Conservation (phyloP, 1,140 invertebrate genomes). For the Anoplophora glabripennis region DNA sequence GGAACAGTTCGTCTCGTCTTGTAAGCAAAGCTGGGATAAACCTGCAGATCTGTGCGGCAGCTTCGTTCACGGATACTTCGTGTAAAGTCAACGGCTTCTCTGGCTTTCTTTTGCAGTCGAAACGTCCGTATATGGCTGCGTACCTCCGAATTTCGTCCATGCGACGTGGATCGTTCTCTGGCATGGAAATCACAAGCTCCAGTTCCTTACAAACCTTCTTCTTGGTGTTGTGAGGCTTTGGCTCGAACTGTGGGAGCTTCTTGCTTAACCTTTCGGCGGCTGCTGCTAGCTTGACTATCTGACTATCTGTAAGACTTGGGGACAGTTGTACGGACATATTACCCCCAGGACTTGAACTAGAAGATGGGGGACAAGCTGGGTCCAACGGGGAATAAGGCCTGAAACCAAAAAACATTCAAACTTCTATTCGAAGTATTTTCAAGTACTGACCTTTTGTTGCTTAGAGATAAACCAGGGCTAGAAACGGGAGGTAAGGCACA, state of each 20-base stretch:
- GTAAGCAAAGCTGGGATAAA: constrained; percentile 87
- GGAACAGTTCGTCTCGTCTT: constrained; percentile 90
- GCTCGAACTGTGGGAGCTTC: constrained; percentile 79
- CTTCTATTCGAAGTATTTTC: neutral
- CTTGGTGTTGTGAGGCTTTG: constrained; percentile 85
- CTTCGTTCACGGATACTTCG: constrained; percentile 97
- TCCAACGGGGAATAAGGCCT: constrained; percentile 57
- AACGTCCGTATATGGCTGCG: constrained; percentile 93
- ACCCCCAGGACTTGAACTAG: constrained; percentile 55
- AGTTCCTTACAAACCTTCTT: constrained; percentile 91
- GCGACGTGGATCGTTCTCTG: constrained; percentile 78
- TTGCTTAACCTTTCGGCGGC: constrained; percentile 80
- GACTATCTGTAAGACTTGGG: constrained; percentile 75
- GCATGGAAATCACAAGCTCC: constrained; percentile 87
- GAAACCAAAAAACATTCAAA: constrained; percentile 14
- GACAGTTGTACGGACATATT: constrained; percentile 65
- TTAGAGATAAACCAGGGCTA: constrained; percentile 38
- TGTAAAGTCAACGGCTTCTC: constrained; percentile 95
- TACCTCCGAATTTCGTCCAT: constrained; percentile 95
- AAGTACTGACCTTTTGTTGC: constrained; percentile 33
- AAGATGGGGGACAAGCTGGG: constrained; percentile 54
- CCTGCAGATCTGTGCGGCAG: constrained; percentile 91
- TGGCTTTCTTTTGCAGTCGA: constrained; percentile 93
- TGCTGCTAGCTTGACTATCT: constrained; percentile 78
- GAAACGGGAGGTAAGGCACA: constrained; percentile 42